Evolutionary conservation across 2,113 vertebrate species (phyloP).

Genomic region (Siniperca knerii): DNA sequence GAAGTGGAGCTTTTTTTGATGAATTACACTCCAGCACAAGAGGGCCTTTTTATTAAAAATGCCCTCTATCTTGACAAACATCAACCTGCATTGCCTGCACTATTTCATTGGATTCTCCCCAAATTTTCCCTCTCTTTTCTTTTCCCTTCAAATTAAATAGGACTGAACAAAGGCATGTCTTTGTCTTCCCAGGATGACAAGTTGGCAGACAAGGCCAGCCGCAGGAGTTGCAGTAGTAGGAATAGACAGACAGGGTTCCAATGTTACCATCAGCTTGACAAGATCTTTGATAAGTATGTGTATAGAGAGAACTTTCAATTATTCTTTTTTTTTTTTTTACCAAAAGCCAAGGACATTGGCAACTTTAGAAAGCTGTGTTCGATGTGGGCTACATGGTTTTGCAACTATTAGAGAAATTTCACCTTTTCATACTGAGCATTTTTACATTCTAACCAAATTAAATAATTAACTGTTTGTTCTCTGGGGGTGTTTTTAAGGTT

Average conservation of each 20-base stretch:
- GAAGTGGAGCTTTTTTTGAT: constrained; percentile 24
- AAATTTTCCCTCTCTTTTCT: constrained; percentile 51
- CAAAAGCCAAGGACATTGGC: constrained; percentile 26
- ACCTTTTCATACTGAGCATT: neutral
- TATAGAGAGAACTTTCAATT: constrained; percentile 29
- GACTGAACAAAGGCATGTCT: constrained; percentile 71
- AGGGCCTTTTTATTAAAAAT: constrained; percentile 60
- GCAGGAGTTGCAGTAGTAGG: constrained; percentile 44
- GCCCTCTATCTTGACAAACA: constrained; percentile 71
- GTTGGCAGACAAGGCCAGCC: constrained; percentile 67
- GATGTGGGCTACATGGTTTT: neutral
- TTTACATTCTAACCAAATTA: neutral
- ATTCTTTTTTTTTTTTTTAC: constrained; percentile 36
- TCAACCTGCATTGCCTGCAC: constrained; percentile 64
- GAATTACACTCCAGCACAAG: constrained; percentile 46
- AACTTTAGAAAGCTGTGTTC: neutral
- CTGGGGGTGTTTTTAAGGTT: neutral
- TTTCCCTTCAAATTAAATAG: constrained; percentile 63
- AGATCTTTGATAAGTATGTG: constrained; percentile 41
- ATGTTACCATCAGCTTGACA: constrained; percentile 43
- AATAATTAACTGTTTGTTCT: neutral
- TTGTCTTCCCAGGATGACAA: constrained; percentile 68
- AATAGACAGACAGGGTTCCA: constrained; percentile 56
- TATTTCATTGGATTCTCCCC: constrained; percentile 54
- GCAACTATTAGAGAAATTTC: neutral